Evolutionary conservation across 2,888 invertebrate species (phyloP).

Genomic region (Poecilus cupreus): DNA sequence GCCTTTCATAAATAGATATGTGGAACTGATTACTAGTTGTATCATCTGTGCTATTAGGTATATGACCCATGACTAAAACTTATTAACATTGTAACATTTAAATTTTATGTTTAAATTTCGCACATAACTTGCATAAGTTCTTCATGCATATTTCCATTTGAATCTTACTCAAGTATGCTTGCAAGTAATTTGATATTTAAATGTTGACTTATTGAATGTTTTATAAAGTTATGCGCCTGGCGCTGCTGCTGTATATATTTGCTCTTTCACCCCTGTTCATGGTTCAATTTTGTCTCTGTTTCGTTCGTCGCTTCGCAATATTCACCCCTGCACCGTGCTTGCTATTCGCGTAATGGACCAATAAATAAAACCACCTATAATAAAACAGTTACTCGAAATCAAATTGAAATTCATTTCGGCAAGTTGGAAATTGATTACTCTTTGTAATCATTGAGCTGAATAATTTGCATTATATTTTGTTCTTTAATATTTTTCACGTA

Average conservation of each 20-base stretch:
- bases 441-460: too few relatives aligned
- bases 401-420: constrained; percentile 5
- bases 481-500: too few relatives aligned
- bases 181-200: constrained; percentile 16
- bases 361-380: constrained; percentile 22
- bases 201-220: constrained; percentile 8
- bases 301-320: background rate
- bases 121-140: background rate
- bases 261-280: background rate
- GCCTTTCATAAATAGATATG: too few relatives aligned
- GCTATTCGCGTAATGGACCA: constrained; percentile 8
- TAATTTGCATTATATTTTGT: too few relatives aligned
- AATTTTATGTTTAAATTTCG: too few relatives aligned
- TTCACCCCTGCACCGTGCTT: background rate
- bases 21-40: too few relatives aligned
- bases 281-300: constrained; percentile 14
- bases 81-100: too few relatives aligned
- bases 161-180: background rate
- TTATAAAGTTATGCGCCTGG: background rate
- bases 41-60: too few relatives aligned
- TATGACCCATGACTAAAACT: too few relatives aligned
- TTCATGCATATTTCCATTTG: constrained; percentile 1
- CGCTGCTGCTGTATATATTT: background rate
- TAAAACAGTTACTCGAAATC: background rate
- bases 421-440: too few relatives aligned